phyloP scores from a whole-genome alignment of 2,888 invertebrate species.

The Trichopoda pennipes region DNA sequence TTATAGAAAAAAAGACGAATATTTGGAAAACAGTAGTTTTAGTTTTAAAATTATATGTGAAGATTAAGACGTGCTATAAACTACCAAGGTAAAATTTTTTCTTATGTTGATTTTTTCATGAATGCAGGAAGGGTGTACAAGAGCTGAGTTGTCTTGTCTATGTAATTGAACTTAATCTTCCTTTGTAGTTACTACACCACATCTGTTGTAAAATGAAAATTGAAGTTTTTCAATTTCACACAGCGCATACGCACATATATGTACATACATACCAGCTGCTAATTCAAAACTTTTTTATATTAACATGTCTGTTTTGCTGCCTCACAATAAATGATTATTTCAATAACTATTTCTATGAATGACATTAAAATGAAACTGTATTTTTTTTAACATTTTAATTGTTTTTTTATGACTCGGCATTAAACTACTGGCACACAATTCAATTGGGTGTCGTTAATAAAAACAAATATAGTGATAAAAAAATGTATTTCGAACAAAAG shows the following conservation, averaged over 20 bases:
- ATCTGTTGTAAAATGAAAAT: constrained; percentile 58
- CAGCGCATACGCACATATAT: constrained; percentile 66
- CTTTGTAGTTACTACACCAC: no score
- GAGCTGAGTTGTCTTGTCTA: no score
- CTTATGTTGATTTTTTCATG: no score
- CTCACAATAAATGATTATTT: neutral
- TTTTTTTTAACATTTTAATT: constrained; percentile 34
- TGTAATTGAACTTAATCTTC: no score
- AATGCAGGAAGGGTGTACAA: no score
- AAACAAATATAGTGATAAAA: constrained; percentile 11
- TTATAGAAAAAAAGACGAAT: no score
- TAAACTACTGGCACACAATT: constrained; percentile 27
- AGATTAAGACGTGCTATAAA: no score
- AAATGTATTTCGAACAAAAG: constrained; percentile 15
- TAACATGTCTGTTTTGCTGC: constrained; percentile 1
- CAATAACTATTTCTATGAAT: neutral
- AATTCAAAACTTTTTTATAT: neutral
- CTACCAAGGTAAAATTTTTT: no score
- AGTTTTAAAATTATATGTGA: no score
- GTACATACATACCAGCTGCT: constrained; percentile 4
- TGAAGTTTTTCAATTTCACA: constrained; percentile 73
- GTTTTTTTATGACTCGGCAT: constrained; percentile 51
- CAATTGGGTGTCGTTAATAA: constrained; percentile 56
- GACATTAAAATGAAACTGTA: neutral
- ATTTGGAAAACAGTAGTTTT: no score